Conservation (phyloP, 2,888 invertebrate genomes). For the Minunthozetes semirufus region DNA sequence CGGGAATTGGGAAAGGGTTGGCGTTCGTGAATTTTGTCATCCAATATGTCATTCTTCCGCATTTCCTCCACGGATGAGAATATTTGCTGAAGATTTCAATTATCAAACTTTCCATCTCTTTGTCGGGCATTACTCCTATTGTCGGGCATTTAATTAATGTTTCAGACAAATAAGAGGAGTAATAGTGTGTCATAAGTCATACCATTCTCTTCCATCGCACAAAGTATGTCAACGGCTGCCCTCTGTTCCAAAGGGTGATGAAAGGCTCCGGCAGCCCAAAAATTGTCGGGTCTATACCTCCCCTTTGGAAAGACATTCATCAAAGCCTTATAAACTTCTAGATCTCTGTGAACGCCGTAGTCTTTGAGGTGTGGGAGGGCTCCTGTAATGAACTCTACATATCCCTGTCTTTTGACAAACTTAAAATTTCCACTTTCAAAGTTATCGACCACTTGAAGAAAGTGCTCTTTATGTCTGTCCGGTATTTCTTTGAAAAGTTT, state of each 20-base stretch:
- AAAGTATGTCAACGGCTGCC: constrained; percentile 77
- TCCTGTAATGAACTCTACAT: constrained; percentile 88
- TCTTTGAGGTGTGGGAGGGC: constrained; percentile 80
- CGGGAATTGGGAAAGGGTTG: constrained; percentile 76
- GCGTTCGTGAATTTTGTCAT: constrained; percentile 83
- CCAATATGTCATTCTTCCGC: constrained; percentile 58
- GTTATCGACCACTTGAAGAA: constrained; percentile 64
- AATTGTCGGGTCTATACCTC: constrained; percentile 71
- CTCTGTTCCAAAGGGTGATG: constrained; percentile 95
- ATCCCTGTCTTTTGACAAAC: constrained; percentile 63
- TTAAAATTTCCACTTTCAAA: constrained; percentile 63
- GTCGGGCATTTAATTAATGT: too few species aligned
- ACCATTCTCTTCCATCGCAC: constrained; percentile 90
- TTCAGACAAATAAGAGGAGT: too few species aligned
- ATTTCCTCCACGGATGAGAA: constrained; percentile 46
- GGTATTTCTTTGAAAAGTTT: constrained; percentile 30
- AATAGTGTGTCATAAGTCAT: too few species aligned
- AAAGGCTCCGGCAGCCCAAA: constrained; percentile 79
- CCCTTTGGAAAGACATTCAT: constrained; percentile 82
- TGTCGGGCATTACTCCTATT: constrained; percentile 70
- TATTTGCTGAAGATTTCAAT: constrained; percentile 69
- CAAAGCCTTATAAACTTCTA: constrained; percentile 68
- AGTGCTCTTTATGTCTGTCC: constrained; percentile 55
- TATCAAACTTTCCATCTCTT: constrained; percentile 74
- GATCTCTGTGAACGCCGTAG: constrained; percentile 57